phyloP scores from a whole-genome alignment of 2,888 invertebrate species.

The Tenthredo scrophulariae region DNA sequence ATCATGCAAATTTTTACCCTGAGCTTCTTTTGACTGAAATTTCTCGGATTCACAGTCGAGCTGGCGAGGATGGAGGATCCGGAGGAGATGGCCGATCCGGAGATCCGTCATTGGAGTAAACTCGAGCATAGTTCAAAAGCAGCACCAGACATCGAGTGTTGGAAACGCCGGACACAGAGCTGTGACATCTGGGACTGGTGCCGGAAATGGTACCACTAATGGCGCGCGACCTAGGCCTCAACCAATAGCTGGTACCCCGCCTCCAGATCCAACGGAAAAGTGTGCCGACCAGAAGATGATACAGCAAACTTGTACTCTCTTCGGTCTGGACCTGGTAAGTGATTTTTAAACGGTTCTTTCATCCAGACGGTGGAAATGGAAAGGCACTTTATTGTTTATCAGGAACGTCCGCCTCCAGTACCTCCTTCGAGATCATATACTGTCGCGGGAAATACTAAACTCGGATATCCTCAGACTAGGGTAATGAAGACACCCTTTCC shows the following conservation, averaged over 20 bases:
- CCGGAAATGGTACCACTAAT: constrained; percentile 71
- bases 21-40: background rate
- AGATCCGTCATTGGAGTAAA: constrained; percentile 71
- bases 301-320: constrained; percentile 93
- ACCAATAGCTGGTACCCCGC: constrained; percentile 93
- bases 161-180: constrained; percentile 72
- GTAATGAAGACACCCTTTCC: constrained; percentile 94
- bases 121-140: constrained; percentile 71
- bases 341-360: constrained; percentile 50
- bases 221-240: constrained; percentile 90
- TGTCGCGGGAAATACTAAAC: constrained; percentile 92
- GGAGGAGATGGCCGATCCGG: constrained; percentile 84
- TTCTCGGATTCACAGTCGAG: constrained; percentile 79
- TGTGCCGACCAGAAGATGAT: constrained; percentile 92
- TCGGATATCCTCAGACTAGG: constrained; percentile 95
- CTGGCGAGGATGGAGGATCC: constrained; percentile 90
- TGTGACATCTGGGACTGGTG: constrained; percentile 63
- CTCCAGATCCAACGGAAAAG: constrained; percentile 91
- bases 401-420: constrained; percentile 95
- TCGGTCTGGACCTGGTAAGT: constrained; percentile 91
- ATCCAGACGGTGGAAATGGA: background rate
- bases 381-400: constrained; percentile 62
- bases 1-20: too few relatives aligned
- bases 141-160: constrained; percentile 65
- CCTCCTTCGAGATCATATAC: constrained; percentile 95